Base-by-base conservation (phyloP, 2,888 invertebrate species). In the Leptopterna dolabrata region DNA sequence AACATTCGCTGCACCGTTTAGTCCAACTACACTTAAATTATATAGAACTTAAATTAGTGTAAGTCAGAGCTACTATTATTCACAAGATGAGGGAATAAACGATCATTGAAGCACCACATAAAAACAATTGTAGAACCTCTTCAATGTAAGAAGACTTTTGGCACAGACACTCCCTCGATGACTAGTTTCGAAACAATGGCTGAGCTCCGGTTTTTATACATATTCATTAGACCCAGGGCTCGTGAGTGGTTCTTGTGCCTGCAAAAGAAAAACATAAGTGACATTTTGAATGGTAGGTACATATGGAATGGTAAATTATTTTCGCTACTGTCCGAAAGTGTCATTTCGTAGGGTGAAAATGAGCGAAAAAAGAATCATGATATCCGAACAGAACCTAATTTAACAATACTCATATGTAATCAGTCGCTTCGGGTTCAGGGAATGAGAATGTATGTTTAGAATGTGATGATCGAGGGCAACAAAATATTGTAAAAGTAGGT, bases 221-320 rank as follows among this genome's bases (percentile, higher is more conserved):
- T 95, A 96, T 91, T 96, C 96, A 92, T 95, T 95, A 92, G 95
- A 95, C 92, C 95, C 95, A 91, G 95, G 94, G 92, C 94, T 95
- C 91, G 95, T 96, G 92, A 96, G 94, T 90, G 96, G 96, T 93
- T 96, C 95, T 93, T 95, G 95, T 91, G 95, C 96, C 96, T 96
- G 94, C 16, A 94, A 95, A 91, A 91, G 90, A 51, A 9, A 11
- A 63, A 63, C 2, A 19, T 16, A 36, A 36, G 7, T 36, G 7
- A 36, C 2, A 4, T 4, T 4, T 4, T 36, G 7, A 36, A 36
- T 36, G 4, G 36, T 7, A 4, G 4, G 2, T 36, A n/a, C n/a
- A n/a, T n/a, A n/a, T n/a, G n/a, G n/a, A n/a, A n/a, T n/a, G n/a
- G n/a, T n/a, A n/a, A n/a, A n/a, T n/a, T n/a, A n/a, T n/a, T n/a